phyloP scores from a whole-genome alignment of 2,888 invertebrate species.

The Apocheima hispidaria region DNA sequence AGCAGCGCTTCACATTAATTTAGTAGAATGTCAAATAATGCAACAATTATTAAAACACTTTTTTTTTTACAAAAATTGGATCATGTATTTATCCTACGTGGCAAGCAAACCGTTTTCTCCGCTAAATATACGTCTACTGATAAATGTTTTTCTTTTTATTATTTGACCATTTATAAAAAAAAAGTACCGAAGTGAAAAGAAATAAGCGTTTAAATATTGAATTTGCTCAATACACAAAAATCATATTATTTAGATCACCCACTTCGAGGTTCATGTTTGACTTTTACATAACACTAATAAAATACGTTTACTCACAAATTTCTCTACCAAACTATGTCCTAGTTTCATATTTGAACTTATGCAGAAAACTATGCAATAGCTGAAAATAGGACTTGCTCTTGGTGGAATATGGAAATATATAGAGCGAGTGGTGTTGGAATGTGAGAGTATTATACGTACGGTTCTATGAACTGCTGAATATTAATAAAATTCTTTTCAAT shows the following conservation, averaged over 20 bases:
- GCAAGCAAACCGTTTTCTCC: too few species aligned
- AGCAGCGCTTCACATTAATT: background rate
- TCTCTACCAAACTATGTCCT: constrained; percentile 5
- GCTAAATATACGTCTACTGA: too few species aligned
- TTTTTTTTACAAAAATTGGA: too few species aligned
- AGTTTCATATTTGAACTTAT: background rate
- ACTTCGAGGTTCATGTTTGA: constrained; percentile 10
- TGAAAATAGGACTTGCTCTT: background rate
- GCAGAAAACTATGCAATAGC: background rate
- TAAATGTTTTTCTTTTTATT: too few species aligned
- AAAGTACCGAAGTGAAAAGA: too few species aligned
- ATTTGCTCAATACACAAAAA: too few species aligned
- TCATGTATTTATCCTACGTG: too few species aligned
- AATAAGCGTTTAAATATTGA: too few species aligned
- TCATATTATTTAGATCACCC: constrained; percentile 3
- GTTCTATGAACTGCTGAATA: background rate
- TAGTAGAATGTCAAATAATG: background rate
- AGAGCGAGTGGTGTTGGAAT: background rate
- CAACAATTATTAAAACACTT: too few species aligned
- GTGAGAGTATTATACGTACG: background rate
- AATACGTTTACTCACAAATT: constrained; percentile 6
- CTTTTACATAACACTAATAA: constrained; percentile 21
- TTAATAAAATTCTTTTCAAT: too few species aligned
- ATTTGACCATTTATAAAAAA: too few species aligned
- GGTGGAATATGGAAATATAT: background rate